These are phyloP conservation scores for Noturus placidus DNA, from an alignment of 2,113 vertebrate species.

Conservation along the genomic window DNA sequence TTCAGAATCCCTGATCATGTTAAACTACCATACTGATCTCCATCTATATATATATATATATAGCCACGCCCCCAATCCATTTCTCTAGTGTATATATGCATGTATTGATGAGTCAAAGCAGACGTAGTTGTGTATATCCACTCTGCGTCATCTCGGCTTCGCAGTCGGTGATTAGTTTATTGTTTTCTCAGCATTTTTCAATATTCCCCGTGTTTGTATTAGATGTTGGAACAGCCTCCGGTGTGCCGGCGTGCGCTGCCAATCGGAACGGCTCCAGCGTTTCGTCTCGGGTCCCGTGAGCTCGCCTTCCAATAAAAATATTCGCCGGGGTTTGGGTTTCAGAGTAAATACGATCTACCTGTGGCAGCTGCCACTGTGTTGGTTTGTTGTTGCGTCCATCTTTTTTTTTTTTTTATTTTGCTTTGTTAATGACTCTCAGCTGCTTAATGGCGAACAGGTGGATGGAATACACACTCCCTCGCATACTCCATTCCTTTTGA, in stretches of 20 bases:
- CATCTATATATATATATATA: no score
- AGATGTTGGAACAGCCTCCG: neutral
- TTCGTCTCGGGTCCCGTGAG: neutral
- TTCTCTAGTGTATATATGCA: no score
- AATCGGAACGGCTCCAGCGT: neutral
- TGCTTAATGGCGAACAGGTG: slow-evolving; percentile 40
- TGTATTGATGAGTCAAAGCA: neutral
- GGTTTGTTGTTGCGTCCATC: neutral
- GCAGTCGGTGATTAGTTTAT: neutral
- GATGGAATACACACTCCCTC: slow-evolving; percentile 24
- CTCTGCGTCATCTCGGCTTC: neutral
- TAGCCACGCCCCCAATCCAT: neutral
- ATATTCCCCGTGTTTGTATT: slow-evolving; percentile 21
- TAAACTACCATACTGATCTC: neutral
- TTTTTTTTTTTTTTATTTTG: neutral
- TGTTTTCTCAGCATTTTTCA: slow-evolving; percentile 27
- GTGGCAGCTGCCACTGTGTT: slow-evolving; percentile 23
- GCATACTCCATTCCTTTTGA: neutral
- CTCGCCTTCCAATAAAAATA: slow-evolving; percentile 29
- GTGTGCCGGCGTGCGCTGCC: neutral
- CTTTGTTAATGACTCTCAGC: slow-evolving; percentile 31
- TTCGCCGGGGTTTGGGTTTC: slow-evolving; percentile 16
- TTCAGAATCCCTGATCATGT: neutral
- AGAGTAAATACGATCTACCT: slow-evolving; percentile 18
- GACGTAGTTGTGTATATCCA: neutral